These are phyloP conservation scores for Platycercus adscitus DNA, from an alignment of 2,113 vertebrate species.

Conservation along the genomic window DNA sequence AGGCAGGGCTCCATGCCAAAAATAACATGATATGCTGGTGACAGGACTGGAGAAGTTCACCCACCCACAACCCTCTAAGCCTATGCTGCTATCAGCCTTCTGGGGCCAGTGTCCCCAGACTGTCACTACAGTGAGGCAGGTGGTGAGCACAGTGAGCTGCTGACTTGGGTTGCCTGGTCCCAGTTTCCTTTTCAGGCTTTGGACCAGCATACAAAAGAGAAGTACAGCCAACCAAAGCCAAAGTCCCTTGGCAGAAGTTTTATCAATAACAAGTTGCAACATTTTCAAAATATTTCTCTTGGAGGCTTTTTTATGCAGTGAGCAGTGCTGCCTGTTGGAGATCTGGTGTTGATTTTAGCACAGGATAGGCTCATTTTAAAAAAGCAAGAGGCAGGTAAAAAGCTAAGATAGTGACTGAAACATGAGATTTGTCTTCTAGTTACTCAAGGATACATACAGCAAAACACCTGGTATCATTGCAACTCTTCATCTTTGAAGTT, in stretches of 20 bases:
- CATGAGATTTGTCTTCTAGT: not conserved
- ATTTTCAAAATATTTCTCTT: not conserved
- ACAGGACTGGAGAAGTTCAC: not conserved
- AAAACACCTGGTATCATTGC: not conserved
- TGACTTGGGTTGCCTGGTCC: not conserved
- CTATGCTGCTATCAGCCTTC: not conserved
- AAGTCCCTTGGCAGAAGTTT: not conserved
- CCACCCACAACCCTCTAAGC: not conserved
- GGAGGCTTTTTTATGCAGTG: not conserved
- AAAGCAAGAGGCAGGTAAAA: not conserved
- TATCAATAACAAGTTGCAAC: not conserved
- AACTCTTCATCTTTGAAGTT: not conserved
- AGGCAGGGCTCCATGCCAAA: not conserved
- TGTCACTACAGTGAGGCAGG: not conserved
- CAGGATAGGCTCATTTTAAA: not conserved
- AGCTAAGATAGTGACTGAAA: not conserved
- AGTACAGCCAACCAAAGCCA: not conserved
- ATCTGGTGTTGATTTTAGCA: not conserved
- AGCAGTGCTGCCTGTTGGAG: not conserved
- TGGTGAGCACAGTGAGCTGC: not conserved
- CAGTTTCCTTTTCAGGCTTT: not conserved
- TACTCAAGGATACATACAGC: not conserved
- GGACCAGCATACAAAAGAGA: not conserved
- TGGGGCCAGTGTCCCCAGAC: not conserved
- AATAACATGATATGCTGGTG: rapidly evolving